phyloP scores from a whole-genome alignment of 2,797 vertebrate species.

The Carduelis carduelis region DNA sequence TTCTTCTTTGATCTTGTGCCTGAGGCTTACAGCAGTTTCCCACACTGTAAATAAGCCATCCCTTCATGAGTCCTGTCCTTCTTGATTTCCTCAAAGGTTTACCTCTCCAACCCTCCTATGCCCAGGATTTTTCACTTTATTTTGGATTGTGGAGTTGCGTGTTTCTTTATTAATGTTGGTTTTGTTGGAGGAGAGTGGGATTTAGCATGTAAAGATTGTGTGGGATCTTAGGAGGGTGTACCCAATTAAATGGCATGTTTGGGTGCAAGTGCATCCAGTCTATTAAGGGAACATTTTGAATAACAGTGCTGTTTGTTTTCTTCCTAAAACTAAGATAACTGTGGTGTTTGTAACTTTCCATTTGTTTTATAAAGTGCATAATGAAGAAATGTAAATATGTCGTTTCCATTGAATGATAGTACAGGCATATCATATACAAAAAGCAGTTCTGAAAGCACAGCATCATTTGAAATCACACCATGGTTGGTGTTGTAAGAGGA shows the following conservation, averaged over 20 bases:
- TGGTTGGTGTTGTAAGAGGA: background rate
- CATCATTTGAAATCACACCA: background rate
- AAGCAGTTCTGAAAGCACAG: background rate
- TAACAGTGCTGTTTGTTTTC: background rate
- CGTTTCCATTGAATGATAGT: background rate
- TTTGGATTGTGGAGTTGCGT: background rate
- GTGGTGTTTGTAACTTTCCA: background rate
- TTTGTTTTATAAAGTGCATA: background rate
- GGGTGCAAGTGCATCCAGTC: background rate
- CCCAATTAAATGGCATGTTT: background rate
- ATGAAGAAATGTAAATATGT: background rate
- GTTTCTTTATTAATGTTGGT: background rate
- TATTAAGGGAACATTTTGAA: background rate
- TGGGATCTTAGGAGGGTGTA: background rate
- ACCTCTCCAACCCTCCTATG: background rate
- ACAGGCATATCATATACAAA: background rate
- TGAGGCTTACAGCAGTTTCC: conserved; percentile 34
- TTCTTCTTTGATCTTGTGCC: conserved; percentile 49
- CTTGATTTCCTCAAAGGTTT: conserved; percentile 3
- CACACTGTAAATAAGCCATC: conserved; percentile 15
- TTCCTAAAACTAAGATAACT: background rate
- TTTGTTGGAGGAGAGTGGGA: background rate
- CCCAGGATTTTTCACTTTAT: background rate
- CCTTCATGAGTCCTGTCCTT: background rate
- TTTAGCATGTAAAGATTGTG: background rate